Evolutionary conservation across 2,888 invertebrate genomes (phyloP).

Genomic region (Deilephila elpenor): DNA sequence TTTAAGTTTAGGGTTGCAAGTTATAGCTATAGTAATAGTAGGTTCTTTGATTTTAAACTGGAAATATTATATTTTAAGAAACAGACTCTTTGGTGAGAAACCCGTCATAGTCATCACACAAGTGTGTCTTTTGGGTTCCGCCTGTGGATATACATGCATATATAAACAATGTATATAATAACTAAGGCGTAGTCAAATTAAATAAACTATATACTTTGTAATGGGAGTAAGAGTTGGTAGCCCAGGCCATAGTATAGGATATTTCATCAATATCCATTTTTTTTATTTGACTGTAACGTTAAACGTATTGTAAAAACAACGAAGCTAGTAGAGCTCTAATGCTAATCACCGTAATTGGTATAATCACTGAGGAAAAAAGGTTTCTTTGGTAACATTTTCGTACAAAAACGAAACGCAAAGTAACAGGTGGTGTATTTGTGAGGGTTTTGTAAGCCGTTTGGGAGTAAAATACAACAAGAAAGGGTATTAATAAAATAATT

Average conservation of each 20-base stretch:
- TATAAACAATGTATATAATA: too few relatives aligned
- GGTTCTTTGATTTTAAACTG: neutral
- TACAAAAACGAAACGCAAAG: neutral
- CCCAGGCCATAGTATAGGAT: too few relatives aligned
- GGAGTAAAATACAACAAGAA: neutral
- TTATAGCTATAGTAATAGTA: neutral
- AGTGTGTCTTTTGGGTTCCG: too few relatives aligned
- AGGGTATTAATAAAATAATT: too few relatives aligned
- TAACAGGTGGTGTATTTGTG: neutral
- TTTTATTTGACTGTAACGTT: neutral
- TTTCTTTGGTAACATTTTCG: neutral
- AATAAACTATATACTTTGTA: too few relatives aligned
- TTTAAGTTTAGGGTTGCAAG: neutral
- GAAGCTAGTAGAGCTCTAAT: constrained; percentile 3
- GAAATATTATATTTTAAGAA: neutral
- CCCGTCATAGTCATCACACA: too few relatives aligned
- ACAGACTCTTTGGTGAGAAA: too few relatives aligned
- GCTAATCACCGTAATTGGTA: constrained; percentile 29
- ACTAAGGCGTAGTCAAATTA: too few relatives aligned
- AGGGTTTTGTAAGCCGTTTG: neutral
- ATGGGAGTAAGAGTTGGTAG: too few relatives aligned
- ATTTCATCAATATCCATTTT: neutral
- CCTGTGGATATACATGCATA: too few relatives aligned
- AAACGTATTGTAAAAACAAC: constrained; percentile 21
- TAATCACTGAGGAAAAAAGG: constrained; percentile 35